Conservation (phyloP, 2,113 vertebrate species). For the Oreotrochilus melanogaster region DNA sequence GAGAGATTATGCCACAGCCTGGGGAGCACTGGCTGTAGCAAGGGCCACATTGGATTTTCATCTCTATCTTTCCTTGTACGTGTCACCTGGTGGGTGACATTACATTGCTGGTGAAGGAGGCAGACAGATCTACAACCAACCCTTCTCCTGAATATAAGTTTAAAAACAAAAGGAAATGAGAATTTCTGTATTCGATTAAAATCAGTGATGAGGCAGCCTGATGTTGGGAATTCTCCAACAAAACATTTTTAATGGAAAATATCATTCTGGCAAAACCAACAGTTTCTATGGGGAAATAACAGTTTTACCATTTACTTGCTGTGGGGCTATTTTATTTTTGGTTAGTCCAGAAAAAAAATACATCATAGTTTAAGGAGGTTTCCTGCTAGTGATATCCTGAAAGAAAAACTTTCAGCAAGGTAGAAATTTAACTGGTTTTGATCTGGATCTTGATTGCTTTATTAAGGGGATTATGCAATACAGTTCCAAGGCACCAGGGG, state of each 20-base stretch:
- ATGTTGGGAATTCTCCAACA: slow-evolving; percentile 50
- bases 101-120: background rate
- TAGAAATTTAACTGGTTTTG: slow-evolving; percentile 15
- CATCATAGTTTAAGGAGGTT: background rate
- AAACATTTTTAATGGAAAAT: slow-evolving; percentile 62
- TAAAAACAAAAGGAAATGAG: background rate
- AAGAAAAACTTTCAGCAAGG: background rate
- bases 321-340: background rate
- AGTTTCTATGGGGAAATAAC: slow-evolving; percentile 54
- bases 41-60: background rate
- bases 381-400: background rate
- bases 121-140: background rate
- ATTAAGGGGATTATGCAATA: slow-evolving; percentile 21
- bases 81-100: slow-evolving; percentile 11
- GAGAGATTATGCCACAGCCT: slow-evolving; percentile 41
- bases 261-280: slow-evolving; percentile 54
- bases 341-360: background rate
- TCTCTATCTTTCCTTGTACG: background rate
- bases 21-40: background rate
- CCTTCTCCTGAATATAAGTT: background rate
- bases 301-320: background rate
- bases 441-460: slow-evolving; percentile 41
- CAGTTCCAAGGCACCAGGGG: background rate
- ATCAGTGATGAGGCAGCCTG: slow-evolving; percentile 48
- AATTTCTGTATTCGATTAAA: slow-evolving; percentile 15